Evolutionary conservation across 2,888 invertebrate genomes (phyloP).

Genomic region (Orthonevra nobilis): DNA sequence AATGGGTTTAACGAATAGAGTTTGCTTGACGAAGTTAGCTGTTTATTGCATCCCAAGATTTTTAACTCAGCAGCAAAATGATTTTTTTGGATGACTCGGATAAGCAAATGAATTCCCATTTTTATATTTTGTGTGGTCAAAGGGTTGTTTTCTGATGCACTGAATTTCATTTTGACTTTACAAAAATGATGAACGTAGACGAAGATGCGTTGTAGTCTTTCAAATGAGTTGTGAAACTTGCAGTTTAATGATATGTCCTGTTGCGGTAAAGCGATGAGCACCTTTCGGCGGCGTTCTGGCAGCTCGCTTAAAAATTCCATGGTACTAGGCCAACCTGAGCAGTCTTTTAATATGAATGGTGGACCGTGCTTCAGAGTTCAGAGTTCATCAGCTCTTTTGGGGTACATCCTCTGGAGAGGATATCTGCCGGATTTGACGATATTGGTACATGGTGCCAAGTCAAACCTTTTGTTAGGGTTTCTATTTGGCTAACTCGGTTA

Average conservation of each 20-base stretch:
- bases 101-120: constrained; percentile 7
- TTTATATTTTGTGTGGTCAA: constrained; percentile 13
- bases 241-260: not conserved
- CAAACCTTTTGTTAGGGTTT: constrained; percentile 38
- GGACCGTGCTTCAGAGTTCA: constrained; percentile 18
- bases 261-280: not conserved
- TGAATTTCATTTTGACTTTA: not conserved
- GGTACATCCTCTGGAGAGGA: constrained; percentile 39
- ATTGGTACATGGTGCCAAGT: constrained; percentile 48
- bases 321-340: constrained; percentile 24
- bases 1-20: constrained; percentile 33
- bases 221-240: constrained; percentile 6
- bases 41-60: constrained; percentile 4
- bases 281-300: constrained; percentile 41
- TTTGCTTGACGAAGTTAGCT: constrained; percentile 11
- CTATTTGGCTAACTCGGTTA: constrained; percentile 30
- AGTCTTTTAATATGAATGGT: constrained; percentile 2
- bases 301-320: constrained; percentile 27
- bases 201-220: not conserved
- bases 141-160: not conserved
- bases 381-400: constrained; percentile 38
- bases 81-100: constrained; percentile 21
- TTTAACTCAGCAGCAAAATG: constrained; percentile 20
- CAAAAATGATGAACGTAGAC: constrained; percentile 12
- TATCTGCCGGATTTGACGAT: constrained; percentile 40